Evolutionary conservation across 2,113 vertebrate genomes (phyloP).

Genomic region (Murina feae): DNA sequence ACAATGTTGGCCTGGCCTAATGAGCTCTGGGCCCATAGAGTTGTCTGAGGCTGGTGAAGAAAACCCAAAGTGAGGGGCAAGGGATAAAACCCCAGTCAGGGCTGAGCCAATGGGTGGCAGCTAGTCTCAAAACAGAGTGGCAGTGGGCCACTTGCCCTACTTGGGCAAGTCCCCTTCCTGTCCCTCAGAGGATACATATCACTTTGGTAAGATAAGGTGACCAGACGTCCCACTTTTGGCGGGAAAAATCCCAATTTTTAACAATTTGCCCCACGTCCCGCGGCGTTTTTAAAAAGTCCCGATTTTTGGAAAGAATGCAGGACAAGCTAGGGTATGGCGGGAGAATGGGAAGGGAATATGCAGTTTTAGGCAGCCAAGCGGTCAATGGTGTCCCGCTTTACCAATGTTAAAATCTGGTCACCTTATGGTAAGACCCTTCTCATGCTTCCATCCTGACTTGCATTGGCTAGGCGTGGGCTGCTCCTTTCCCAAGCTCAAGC

Average conservation of each 20-base stretch:
- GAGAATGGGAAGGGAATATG: too few relatives aligned
- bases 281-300: too few relatives aligned
- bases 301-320: too few relatives aligned
- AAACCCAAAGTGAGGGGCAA: conserved; percentile 1
- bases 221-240: too few relatives aligned
- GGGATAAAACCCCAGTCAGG: neutral
- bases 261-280: too few relatives aligned
- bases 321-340: too few relatives aligned
- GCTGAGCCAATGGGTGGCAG: neutral
- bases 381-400: too few relatives aligned
- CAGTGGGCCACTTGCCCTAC: neutral
- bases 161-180: neutral
- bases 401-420: too few relatives aligned
- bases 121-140: neutral
- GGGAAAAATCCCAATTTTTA: too few relatives aligned
- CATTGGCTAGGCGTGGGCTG: conserved; percentile 41
- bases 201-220: conserved; percentile 72
- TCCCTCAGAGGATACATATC: conserved; percentile 52
- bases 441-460: conserved; percentile 67
- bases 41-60: neutral
- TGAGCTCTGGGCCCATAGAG: neutral
- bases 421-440: too few relatives aligned
- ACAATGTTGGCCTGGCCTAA: neutral
- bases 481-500: conserved; percentile 64
- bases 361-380: too few relatives aligned